Conservation (phyloP, 2,797 vertebrate species). For the Sylvia borin region DNA sequence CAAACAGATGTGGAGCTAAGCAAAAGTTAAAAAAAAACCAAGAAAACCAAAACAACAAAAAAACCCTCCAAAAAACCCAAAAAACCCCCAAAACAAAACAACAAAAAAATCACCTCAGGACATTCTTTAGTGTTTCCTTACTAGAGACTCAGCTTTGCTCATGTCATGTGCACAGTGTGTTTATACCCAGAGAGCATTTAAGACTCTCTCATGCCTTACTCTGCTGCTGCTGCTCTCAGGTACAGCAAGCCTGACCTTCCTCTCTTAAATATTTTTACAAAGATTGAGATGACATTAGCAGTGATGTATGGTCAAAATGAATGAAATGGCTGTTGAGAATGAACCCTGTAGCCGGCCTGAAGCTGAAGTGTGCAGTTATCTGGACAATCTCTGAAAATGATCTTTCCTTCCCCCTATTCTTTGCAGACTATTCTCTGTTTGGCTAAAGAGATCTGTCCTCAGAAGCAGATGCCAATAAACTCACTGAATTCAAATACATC, state of each 20-base stretch:
- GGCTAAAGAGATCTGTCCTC: background rate
- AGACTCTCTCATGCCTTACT: background rate
- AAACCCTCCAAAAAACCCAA: too few species aligned
- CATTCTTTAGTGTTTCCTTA: background rate
- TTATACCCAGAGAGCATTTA: background rate
- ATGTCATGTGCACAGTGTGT: background rate
- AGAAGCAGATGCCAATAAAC: background rate
- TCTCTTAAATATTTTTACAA: background rate
- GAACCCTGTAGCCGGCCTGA: background rate
- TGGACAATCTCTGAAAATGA: background rate
- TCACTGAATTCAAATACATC: background rate
- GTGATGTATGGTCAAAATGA: background rate
- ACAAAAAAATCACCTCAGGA: background rate
- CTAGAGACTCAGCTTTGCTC: background rate
- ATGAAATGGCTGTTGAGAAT: background rate
- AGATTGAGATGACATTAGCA: background rate
- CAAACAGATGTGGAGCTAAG: background rate
- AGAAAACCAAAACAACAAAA: too few species aligned
- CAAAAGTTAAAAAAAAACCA: background rate
- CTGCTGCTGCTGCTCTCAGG: background rate
- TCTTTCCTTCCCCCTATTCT: rapidly evolving
- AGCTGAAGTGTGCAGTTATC: background rate
- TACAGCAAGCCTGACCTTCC: background rate
- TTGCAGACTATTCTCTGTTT: background rate
- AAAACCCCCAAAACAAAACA: too few species aligned